Conservation (phyloP, 2,797 vertebrate species). For the Chaetodon trifasciatus region DNA sequence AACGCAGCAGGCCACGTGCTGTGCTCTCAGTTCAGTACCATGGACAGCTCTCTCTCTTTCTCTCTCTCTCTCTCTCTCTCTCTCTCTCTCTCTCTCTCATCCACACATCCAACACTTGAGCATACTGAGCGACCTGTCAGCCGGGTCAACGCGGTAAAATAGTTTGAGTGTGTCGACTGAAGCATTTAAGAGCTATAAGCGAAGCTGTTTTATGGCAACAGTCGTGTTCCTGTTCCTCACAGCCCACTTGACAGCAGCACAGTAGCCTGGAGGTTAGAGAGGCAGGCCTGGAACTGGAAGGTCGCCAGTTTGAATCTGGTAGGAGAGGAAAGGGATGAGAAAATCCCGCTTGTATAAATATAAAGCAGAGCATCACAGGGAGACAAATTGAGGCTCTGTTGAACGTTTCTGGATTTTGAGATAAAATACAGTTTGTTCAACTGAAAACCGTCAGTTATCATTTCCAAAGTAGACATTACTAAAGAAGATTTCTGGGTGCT, state of each 20-base stretch:
- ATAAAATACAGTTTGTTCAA: not conserved
- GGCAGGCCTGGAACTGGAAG: slow-evolving; percentile 61
- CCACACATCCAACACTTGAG: slow-evolving; percentile 16
- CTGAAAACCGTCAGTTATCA: not conserved
- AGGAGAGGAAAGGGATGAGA: slow-evolving; percentile 59
- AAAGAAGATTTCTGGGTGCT: not conserved
- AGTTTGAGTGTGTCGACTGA: not conserved
- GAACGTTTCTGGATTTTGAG: slow-evolving; percentile 14
- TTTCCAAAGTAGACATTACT: not conserved
- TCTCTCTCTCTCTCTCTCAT: slow-evolving; percentile 11
- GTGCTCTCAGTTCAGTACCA: slow-evolving; percentile 73
- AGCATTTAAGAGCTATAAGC: not conserved
- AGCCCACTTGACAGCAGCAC: slow-evolving; percentile 38
- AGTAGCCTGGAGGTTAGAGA: slow-evolving; percentile 55
- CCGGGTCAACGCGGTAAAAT: slow-evolving; percentile 13
- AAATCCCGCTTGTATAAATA: slow-evolving; percentile 53
- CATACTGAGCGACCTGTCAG: not conserved
- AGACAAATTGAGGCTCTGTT: not conserved
- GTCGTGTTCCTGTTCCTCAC: slow-evolving; percentile 22
- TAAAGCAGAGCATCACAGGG: slow-evolving; percentile 40
- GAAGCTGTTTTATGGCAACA: slow-evolving; percentile 24
- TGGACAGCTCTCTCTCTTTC: slow-evolving; percentile 57
- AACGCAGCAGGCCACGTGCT: slow-evolving; percentile 74
- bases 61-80: slow-evolving; percentile 20
- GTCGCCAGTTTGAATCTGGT: slow-evolving; percentile 59